Conservation (phyloP, 1,140 invertebrate genomes). For the Magallana gigas region DNA sequence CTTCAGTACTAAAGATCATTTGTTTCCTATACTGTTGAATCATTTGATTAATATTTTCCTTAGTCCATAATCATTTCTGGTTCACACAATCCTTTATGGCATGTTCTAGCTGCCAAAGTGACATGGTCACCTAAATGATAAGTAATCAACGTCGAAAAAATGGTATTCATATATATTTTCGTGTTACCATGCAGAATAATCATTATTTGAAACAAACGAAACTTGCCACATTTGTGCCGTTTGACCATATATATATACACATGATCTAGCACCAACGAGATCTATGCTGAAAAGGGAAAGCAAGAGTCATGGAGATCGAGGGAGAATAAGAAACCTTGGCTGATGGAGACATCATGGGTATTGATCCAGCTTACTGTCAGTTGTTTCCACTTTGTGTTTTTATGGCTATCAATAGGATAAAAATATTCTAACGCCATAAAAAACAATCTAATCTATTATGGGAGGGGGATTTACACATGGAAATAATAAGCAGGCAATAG, state of each 20-base stretch:
- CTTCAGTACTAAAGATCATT: no score
- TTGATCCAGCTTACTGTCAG: slow-evolving; percentile 8
- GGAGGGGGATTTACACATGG: slow-evolving; percentile 35
- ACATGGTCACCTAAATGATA: not conserved
- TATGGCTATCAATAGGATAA: slow-evolving; percentile 29
- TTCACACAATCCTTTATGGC: no score
- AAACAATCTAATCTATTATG: slow-evolving; percentile 28
- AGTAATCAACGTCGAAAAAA: not conserved
- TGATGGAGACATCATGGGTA: slow-evolving; percentile 13
- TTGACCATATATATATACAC: not conserved
- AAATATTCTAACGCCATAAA: slow-evolving; percentile 36
- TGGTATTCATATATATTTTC: not conserved
- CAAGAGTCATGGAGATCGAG: not conserved
- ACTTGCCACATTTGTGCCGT: slow-evolving; percentile 12
- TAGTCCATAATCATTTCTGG: no score
- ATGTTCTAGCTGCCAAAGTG: no score
- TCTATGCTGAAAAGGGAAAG: no score
- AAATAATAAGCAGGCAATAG: slow-evolving; percentile 28
- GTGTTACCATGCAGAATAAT: not conserved
- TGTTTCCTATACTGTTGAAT: no score
- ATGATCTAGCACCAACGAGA: no score
- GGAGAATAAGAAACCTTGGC: not conserved
- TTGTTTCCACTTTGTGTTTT: slow-evolving; percentile 22
- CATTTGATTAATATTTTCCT: no score
- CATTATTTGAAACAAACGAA: slow-evolving; percentile 18